Conservation (phyloP, 2,113 vertebrate genomes). For the Centropus bengalensis region DNA sequence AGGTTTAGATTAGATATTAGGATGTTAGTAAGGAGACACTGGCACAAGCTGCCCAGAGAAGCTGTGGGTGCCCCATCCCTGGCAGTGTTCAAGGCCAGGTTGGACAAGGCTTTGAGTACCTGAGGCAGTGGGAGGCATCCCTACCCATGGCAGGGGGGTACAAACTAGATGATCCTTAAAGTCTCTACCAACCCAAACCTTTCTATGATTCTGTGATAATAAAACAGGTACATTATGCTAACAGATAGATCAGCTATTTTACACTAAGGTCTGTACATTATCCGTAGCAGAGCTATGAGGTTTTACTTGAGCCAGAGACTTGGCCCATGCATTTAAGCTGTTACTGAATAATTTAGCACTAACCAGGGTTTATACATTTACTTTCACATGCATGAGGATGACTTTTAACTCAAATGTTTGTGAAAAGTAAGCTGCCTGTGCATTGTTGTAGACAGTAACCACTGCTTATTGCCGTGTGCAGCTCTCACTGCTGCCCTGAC, state of each 20-base stretch:
- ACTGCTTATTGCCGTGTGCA: not conserved
- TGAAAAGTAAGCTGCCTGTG: not conserved
- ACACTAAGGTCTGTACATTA: not conserved
- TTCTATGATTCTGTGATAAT: no score
- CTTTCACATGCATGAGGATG: not conserved
- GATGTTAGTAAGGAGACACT: no score
- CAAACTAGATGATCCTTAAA: no score
- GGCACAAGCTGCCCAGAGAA: no score
- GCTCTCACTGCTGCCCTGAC: not conserved
- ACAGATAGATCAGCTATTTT: not conserved
- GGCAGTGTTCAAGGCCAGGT: no score
- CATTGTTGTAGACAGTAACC: rapidly evolving
- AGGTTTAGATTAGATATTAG: no score
- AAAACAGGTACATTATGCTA: not conserved
- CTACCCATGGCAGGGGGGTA: no score
- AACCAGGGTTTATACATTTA: not conserved
- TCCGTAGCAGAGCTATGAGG: not conserved
- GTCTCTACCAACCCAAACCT: no score
- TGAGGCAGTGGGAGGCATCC: no score
- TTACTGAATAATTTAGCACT: not conserved
- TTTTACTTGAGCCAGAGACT: not conserved
- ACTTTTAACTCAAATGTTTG: not conserved
- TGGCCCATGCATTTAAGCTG: not conserved
- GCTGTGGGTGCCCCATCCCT: no score
- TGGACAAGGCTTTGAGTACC: no score